These are phyloP conservation scores for Eupithecia insigniata DNA, from an alignment of 2,888 invertebrate genomes.

Conservation along the genomic window DNA sequence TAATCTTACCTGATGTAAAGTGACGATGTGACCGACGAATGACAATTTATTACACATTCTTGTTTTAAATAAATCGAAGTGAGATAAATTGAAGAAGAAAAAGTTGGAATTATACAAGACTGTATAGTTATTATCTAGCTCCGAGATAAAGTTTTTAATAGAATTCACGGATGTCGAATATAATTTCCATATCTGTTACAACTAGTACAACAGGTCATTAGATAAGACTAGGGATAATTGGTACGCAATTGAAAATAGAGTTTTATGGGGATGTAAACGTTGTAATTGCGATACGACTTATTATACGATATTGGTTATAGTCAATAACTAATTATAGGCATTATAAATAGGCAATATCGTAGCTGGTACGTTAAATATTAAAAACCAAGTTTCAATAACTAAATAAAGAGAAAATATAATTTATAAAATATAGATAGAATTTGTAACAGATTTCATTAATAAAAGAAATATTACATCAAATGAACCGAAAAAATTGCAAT, in stretches of 20 bases:
- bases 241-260: slow-evolving; percentile 14
- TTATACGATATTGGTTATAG: background rate
- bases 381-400: background rate
- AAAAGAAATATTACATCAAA: background rate
- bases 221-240: slow-evolving; percentile 11
- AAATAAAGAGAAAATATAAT: background rate
- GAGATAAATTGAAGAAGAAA: too few relatives aligned
- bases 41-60: too few relatives aligned
- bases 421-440: background rate
- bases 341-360: background rate
- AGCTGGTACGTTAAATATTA: background rate
- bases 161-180: background rate
- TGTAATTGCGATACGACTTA: background rate
- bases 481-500: background rate
- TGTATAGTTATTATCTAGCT: background rate
- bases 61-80: too few relatives aligned
- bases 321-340: background rate
- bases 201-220: slow-evolving; percentile 6
- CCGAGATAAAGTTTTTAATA: background rate
- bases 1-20: background rate
- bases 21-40: background rate
- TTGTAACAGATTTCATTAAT: background rate
- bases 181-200: slow-evolving; percentile 16
- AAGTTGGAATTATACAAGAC: too few relatives aligned
- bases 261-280: slow-evolving; percentile 16